phyloP scores from a whole-genome alignment of 2,888 invertebrate genomes.

The Junonia oenone region DNA sequence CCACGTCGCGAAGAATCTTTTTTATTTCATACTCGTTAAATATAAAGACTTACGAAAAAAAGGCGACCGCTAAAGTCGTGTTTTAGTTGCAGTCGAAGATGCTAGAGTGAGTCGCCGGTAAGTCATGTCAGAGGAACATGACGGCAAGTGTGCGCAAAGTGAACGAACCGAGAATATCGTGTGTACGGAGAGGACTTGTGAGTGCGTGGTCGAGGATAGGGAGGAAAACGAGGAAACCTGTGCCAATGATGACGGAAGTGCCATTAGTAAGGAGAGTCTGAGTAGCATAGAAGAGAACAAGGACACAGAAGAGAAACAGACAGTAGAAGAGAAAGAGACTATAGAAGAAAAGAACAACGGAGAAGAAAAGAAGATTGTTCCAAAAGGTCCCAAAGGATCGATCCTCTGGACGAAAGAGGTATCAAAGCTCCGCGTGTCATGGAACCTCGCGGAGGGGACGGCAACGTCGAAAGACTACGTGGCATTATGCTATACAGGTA shows the following conservation, averaged over 20 bases:
- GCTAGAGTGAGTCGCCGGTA: conserved; percentile 36
- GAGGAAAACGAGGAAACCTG: conserved; percentile 35
- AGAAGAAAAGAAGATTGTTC: too few relatives aligned
- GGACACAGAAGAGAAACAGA: too few relatives aligned
- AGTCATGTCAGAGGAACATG: conserved; percentile 72
- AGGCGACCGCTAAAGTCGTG: not conserved
- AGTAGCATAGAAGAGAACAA: conserved; percentile 34
- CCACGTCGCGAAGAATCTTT: not conserved
- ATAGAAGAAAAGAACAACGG: too few relatives aligned
- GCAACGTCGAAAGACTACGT: conserved; percentile 68
- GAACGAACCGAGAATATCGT: conserved; percentile 40
- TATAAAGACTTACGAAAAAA: too few relatives aligned
- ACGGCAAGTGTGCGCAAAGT: conserved; percentile 46
- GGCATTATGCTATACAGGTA: conserved; percentile 77
- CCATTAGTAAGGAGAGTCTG: conserved; percentile 34
- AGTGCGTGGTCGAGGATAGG: not conserved
- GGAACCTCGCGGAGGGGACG: conserved; percentile 66
- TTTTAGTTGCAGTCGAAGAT: conserved; percentile 29
- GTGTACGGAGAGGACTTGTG: conserved; percentile 13
- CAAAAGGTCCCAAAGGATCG: conserved; percentile 23
- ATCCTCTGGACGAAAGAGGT: conserved; percentile 61
- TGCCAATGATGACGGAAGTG: conserved; percentile 52
- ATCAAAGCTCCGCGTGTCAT: conserved; percentile 58
- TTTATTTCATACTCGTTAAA: not conserved
- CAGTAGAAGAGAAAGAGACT: too few relatives aligned